Evolutionary conservation across 2,797 vertebrate species (phyloP).

Genomic region (Pseudochirops corinnae): DNA sequence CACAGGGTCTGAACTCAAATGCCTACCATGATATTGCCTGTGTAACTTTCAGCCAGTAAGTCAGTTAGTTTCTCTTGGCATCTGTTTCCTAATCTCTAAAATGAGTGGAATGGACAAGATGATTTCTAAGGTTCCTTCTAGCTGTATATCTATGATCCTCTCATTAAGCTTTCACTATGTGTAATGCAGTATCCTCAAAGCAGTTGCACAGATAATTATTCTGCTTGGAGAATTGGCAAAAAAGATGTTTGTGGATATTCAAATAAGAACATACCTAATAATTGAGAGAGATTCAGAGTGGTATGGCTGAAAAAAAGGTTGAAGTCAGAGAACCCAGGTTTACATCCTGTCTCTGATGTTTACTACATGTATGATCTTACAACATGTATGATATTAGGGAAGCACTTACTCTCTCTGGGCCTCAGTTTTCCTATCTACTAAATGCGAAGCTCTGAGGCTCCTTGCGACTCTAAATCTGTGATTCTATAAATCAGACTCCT

Average conservation of each 20-base stretch:
- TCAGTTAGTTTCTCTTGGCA: background rate
- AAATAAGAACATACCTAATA: background rate
- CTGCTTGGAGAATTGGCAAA: background rate
- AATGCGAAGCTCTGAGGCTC: background rate
- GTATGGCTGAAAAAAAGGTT: background rate
- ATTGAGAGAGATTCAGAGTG: background rate
- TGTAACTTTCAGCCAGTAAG: background rate
- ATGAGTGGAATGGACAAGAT: background rate
- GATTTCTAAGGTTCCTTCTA: background rate
- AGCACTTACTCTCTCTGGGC: background rate
- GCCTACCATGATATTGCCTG: background rate
- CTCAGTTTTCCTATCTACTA: background rate
- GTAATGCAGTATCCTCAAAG: background rate
- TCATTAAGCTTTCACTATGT: background rate
- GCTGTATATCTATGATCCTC: background rate
- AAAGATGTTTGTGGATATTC: background rate
- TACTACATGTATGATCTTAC: background rate
- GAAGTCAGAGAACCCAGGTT: background rate
- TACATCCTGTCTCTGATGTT: background rate
- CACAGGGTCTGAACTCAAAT: background rate
- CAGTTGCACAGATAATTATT: background rate
- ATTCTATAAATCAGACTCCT: background rate
- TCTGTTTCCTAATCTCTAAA: background rate
- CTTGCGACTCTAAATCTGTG: background rate
- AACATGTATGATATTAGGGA: background rate